Conservation (phyloP, 2,888 invertebrate species). For the Amblyjoppa fuscipennis region DNA sequence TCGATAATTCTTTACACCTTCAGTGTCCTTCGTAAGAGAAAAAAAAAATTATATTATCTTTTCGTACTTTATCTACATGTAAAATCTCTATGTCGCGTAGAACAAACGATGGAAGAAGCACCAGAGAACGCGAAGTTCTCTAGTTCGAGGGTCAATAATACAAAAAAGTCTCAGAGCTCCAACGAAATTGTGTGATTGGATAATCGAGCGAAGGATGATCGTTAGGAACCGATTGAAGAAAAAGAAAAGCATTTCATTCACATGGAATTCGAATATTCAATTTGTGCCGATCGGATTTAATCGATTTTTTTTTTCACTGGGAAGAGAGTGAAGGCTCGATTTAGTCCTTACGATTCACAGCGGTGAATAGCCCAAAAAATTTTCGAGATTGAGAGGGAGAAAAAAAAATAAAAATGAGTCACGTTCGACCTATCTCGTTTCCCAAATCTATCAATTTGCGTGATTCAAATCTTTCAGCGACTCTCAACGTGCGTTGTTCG, state of each 20-base stretch:
- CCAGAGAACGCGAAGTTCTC: slow-evolving; percentile 44
- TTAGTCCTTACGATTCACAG: slow-evolving; percentile 5
- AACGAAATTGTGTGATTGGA: neutral
- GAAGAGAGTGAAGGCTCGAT: neutral
- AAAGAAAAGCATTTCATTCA: neutral
- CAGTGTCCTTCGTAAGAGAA: slow-evolving; percentile 12
- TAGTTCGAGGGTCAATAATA: slow-evolving; percentile 4
- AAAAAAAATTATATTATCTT: slow-evolving; percentile 44
- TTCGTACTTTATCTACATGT: slow-evolving; percentile 59
- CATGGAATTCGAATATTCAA: neutral
- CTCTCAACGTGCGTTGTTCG: slow-evolving; percentile 6
- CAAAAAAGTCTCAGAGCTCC: slow-evolving; percentile 20
- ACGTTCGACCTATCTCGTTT: slow-evolving; percentile 31
- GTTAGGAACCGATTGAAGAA: neutral
- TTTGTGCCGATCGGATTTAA: slow-evolving; percentile 1
- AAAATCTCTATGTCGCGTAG: slow-evolving; percentile 54
- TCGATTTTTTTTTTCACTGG: slow-evolving; percentile 11
- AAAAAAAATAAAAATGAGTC: slow-evolving; percentile 44
- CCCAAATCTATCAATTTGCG: slow-evolving; percentile 34
- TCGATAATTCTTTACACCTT: slow-evolving; percentile 26
- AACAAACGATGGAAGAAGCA: slow-evolving; percentile 66
- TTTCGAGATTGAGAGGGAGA: slow-evolving; percentile 2
- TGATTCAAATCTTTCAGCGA: slow-evolving; percentile 38
- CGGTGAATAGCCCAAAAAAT: neutral
- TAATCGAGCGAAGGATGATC: neutral